phyloP scores from a whole-genome alignment of 2,888 invertebrate genomes.

The Epicampocera succincta region DNA sequence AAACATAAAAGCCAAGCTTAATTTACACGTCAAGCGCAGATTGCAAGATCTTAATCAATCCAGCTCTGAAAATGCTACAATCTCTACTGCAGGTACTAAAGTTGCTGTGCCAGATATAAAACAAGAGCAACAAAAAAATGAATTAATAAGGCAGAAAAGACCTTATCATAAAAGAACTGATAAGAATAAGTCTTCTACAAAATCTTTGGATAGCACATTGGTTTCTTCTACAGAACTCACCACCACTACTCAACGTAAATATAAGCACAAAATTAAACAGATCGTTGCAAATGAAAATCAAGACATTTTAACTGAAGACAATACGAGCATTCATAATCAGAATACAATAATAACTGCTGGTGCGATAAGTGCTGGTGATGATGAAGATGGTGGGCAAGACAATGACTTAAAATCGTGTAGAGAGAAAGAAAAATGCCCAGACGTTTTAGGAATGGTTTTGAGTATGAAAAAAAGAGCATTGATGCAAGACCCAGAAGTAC shows the following conservation, averaged over 20 bases:
- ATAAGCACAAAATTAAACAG: constrained; percentile 59
- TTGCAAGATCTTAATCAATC: constrained; percentile 74
- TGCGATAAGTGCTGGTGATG: constrained; percentile 72
- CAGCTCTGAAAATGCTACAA: constrained; percentile 17
- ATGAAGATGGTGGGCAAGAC: constrained; percentile 71
- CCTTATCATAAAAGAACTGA: constrained; percentile 76
- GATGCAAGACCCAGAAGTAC: constrained; percentile 78
- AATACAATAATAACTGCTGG: constrained; percentile 54
- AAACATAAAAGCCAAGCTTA: constrained; percentile 78
- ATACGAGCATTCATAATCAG: constrained; percentile 10
- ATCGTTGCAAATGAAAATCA: constrained; percentile 20
- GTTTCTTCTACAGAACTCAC: not conserved
- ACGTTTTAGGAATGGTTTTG: constrained; percentile 78
- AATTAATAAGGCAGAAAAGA: constrained; percentile 72
- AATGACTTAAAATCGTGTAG: constrained; percentile 67
- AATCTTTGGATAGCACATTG: not conserved
- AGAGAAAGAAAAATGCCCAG: constrained; percentile 78
- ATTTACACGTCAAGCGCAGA: constrained; percentile 79
- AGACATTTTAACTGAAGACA: constrained; percentile 50
- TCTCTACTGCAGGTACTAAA: not conserved
- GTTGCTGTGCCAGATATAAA: constrained; percentile 18
- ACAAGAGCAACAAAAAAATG: constrained; percentile 53
- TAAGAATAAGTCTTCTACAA: constrained; percentile 65
- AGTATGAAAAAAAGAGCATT: constrained; percentile 78
- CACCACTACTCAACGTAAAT: constrained; percentile 49